Base-by-base conservation (phyloP, 2,797 vertebrate species). In the Alfaro cultratus region DNA sequence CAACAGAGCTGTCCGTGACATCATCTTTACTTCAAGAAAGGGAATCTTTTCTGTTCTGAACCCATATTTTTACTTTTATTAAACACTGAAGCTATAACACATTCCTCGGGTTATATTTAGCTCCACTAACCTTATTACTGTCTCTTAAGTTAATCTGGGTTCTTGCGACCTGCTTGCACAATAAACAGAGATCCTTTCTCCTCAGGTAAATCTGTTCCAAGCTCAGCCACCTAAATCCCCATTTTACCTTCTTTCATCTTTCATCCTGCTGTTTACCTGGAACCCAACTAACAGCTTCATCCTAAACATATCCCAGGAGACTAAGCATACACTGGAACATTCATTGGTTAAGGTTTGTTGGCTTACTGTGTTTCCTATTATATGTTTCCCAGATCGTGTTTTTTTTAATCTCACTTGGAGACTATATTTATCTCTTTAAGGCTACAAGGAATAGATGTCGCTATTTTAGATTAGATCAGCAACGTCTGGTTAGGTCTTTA, bases 201-300 rank as follows among this genome's bases (percentile, higher is more conserved):
- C 74, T 75, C 51, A 73, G 43, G 76, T 77, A 78, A 85, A 46
- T 64, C 34, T 72, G 41, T 64, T 78, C 68, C 47, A 76, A 81
- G 41, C 62, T 41, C 12, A 26, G 34, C n/a, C 21, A 29, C 12
- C 43, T 49, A 64, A 79, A 34, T 77, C 43, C 9, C 73, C 43
- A 29, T 34, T 75, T 64, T 45, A 43, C 41, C 36, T 85, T 7
- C 23, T 79, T 51, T 77, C 47, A 78, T 77, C 60, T 78, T 79
- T 85, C 68, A 87, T 60, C 55, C 51, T 46, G 8, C 39, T 12
- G 45, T 75, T 68, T 80, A 87, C 62, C 77, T 77, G 31, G 53
- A 71, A 85, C 71, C 41, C 76, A 83, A 41, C 70, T n/a, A 46
- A 83, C 57, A 46, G 4, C 41, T 60, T 88, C 29, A 83, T 82